These are phyloP conservation scores for Aspiorhynchus laticeps DNA, from an alignment of 2,113 vertebrate genomes.

Conservation along the genomic window DNA sequence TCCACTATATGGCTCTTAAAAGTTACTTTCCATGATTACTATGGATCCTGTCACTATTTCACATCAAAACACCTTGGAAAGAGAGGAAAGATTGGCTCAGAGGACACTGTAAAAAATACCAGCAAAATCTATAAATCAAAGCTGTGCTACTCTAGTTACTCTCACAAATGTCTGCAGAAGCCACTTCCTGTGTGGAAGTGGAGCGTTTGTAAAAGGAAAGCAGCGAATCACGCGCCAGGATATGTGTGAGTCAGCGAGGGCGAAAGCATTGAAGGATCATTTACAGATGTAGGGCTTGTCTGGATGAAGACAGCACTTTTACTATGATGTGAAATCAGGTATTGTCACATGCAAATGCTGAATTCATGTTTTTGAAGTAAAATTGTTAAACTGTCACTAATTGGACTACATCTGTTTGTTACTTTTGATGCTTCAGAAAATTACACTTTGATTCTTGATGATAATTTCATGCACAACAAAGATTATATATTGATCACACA, in stretches of 20 bases:
- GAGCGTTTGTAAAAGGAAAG: slow-evolving; percentile 37
- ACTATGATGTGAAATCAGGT: neutral
- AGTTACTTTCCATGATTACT: neutral
- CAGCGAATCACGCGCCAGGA: neutral
- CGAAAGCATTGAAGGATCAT: neutral
- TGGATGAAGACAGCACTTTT: neutral
- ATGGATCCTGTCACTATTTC: neutral
- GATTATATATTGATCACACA: neutral
- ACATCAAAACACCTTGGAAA: neutral
- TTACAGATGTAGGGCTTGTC: neutral
- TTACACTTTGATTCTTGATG: neutral
- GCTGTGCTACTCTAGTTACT: slow-evolving; percentile 23
- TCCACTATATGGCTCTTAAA: neutral
- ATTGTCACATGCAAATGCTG: no score
- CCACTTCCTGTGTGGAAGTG: slow-evolving; percentile 58
- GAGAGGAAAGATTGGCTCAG: neutral
- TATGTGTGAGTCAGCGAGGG: slow-evolving; percentile 31
- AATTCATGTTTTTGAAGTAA: neutral
- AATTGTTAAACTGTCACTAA: neutral
- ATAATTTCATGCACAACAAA: neutral
- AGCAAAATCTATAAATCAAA: slow-evolving; percentile 15
- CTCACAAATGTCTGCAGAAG: slow-evolving; percentile 6
- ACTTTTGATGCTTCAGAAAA: neutral
- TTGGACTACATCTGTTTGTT: neutral
- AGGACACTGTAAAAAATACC: neutral